Conservation (phyloP, 2,797 vertebrate genomes). For the Cheirogaleus major region DNA sequence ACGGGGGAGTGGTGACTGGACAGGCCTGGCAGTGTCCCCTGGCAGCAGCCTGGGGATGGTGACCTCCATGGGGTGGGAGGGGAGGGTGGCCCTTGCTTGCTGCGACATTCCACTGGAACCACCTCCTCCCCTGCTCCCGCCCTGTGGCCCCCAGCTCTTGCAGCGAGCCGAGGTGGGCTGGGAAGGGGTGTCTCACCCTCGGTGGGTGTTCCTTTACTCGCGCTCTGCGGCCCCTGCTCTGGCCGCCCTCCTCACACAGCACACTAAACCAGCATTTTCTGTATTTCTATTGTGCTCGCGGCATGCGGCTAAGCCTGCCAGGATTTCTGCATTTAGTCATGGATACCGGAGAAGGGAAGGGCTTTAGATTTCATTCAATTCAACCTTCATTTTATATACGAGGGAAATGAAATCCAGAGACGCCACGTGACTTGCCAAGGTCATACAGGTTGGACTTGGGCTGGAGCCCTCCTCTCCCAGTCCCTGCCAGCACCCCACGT, state of each 20-base stretch:
- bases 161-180: fast-evolving
- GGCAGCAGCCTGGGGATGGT: background rate
- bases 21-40: no score
- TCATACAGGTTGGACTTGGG: background rate
- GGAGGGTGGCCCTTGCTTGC: no score
- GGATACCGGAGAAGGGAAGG: background rate
- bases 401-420: background rate
- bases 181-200: background rate
- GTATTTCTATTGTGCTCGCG: background rate
- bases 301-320: background rate
- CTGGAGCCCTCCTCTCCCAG: background rate
- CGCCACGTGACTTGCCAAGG: background rate
- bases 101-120: background rate
- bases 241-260: background rate
- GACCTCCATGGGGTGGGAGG: background rate
- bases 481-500: no score
- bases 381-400: background rate
- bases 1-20: background rate
- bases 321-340: background rate
- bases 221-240: background rate
- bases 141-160: fast-evolving
- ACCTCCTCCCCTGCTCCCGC: fast-evolving
- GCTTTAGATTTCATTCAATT: background rate
- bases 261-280: background rate
- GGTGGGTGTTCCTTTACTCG: background rate